Conservation (phyloP, 2,113 vertebrate species). For the Catharus fuscescens region DNA sequence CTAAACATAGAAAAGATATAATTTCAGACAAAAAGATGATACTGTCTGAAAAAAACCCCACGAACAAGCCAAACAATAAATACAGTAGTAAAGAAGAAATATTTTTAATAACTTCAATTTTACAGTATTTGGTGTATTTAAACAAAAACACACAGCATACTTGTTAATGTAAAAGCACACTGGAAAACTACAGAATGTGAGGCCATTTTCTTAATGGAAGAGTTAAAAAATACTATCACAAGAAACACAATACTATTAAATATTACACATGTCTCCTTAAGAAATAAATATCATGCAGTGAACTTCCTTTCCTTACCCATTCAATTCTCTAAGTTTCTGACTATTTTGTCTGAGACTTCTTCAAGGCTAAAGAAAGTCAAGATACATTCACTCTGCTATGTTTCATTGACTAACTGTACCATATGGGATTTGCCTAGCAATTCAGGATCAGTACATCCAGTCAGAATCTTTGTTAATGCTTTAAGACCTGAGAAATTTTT, state of each 20-base stretch:
- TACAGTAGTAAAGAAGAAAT: neutral
- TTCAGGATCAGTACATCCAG: neutral
- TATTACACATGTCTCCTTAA: neutral
- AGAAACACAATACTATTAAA: neutral
- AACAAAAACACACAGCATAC: neutral
- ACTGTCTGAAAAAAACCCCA: fast-evolving
- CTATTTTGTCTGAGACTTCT: neutral
- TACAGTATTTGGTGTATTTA: neutral
- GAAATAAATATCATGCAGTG: neutral
- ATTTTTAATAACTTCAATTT: neutral
- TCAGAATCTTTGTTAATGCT: neutral
- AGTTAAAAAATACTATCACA: neutral
- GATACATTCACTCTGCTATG: neutral
- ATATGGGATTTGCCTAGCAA: neutral
- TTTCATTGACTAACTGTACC: neutral
- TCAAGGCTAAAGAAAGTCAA: neutral
- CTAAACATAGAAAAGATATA: neutral
- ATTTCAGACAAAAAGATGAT: neutral
- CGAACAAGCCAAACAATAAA: neutral
- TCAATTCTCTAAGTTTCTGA: neutral
- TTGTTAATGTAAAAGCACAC: neutral
- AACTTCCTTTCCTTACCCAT: neutral
- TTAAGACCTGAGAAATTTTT: neutral
- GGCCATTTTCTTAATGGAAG: neutral
- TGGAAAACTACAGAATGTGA: neutral